Conservation (phyloP, 2,113 vertebrate genomes). For the Melanostigma gelatinosum region DNA sequence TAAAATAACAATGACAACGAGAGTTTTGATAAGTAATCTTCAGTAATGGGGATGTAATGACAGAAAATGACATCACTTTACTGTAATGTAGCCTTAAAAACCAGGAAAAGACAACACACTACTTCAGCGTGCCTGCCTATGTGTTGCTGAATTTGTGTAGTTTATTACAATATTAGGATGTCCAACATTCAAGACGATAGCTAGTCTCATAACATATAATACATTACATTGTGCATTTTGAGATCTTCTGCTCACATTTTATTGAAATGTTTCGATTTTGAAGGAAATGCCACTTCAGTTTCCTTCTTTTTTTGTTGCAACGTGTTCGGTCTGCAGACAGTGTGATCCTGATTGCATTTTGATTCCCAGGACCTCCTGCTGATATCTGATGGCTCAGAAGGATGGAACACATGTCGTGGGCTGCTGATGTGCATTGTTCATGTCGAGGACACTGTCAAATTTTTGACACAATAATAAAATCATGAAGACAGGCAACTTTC, state of each 20-base stretch:
- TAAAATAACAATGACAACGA: background rate
- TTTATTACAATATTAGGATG: background rate
- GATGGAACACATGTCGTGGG: background rate
- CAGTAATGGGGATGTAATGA: background rate
- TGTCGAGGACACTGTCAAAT: background rate
- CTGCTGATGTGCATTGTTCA: slow-evolving; percentile 1
- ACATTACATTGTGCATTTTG: background rate
- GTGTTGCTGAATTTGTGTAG: slow-evolving; percentile 13
- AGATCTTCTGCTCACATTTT: background rate
- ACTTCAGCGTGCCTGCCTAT: background rate
- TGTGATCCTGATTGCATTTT: slow-evolving; percentile 5
- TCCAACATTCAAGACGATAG: background rate
- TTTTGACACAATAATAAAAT: slow-evolving; percentile 2
- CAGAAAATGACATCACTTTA: too few species aligned
- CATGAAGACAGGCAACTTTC: background rate
- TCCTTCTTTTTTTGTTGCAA: background rate
- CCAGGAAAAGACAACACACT: too few species aligned
- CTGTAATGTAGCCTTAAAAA: too few species aligned
- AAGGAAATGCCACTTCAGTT: background rate
- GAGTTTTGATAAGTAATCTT: background rate
- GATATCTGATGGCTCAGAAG: slow-evolving; percentile 1
- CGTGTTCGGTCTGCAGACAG: background rate
- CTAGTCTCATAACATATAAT: background rate
- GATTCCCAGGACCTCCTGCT: slow-evolving; percentile 1
- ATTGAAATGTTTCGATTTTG: background rate